Percentiles rank a stretch among this genome's conserved stretches.
Evolutionary conservation across 1,140 invertebrate genomes (phyloP).

Genomic region (Meloidogyne chitwoodi): DNA sequence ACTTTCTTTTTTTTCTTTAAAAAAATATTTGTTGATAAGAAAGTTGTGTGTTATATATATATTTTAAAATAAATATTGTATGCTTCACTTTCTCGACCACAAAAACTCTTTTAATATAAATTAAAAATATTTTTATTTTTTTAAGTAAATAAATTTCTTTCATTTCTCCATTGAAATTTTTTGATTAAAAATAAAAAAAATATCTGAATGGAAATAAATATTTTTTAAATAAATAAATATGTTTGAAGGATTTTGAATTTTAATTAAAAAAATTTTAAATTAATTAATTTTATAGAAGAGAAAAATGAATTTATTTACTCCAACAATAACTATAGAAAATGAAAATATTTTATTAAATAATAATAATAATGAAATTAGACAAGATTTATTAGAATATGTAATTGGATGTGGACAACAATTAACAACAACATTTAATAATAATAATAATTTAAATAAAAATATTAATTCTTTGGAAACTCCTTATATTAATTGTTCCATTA

Average conservation of each 20-base stretch:
- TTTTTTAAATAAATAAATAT: no score
- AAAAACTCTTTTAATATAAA: no score
- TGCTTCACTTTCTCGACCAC: neutral
- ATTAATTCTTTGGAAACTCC: neutral
- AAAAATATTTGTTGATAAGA: neutral
- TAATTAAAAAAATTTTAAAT: no score
- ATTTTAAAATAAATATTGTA: neutral
- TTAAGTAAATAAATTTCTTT: no score
- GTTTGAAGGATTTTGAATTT: no score
- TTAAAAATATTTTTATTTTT: no score
- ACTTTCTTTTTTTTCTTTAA: neutral
- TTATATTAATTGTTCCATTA: neutral
- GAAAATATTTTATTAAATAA: neutral
- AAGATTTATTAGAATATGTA: constrained; percentile 28
- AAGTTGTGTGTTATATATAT: neutral
- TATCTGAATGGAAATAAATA: no score
- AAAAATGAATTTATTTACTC: neutral
- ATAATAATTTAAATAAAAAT: neutral
- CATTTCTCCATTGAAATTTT: no score
- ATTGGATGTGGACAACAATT: neutral
- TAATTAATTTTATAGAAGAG: no score
- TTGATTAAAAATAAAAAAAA: no score
- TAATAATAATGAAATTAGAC: constrained; percentile 14
- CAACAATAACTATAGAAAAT: neutral
- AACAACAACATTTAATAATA: neutral